Base-by-base conservation (phyloP, 2,113 vertebrate genomes). In the human region DNA sequence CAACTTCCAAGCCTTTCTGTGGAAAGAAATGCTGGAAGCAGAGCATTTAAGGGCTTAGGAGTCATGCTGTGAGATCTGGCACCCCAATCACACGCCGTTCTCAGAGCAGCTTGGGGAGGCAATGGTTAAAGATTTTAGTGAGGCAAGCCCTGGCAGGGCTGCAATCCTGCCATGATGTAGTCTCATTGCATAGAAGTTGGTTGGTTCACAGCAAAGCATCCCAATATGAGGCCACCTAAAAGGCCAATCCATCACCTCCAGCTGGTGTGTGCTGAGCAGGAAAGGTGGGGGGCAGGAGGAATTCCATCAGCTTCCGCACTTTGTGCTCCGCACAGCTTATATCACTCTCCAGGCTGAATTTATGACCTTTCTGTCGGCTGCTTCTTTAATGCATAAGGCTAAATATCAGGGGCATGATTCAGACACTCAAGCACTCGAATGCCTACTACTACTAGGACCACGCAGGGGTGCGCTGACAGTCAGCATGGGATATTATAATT, bases 311-410 rank as follows among this genome's bases (percentile, higher is more conserved):
- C 38, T 17, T 22, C 23, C 0, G 0, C 32, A 76, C 45, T 97
- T 76, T 92, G 75, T n/a, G 45, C 57, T 97, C 50, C 80, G 23
- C 38, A 59, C 32, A 14, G 43, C 73, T 68, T 45, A 72, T 38
- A 55, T 79, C 40, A 75, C 64, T 80, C 79, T 90, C 80, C 50
- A 78, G 91, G 82, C 81, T 85, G 79, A 88, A 97, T 90, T 59
- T 27, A 57, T 93, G 92, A 93, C 89, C 96, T 97, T 98, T 95
- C 64, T 81, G 35, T 81, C 83, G 96, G 78, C 55, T 35, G 45
- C 40, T 94, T 81, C 61, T 97, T 87, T 97, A 88, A 96, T 93
- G 73, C 82, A 55, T 55, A 86, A 94, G 57, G 80, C 55, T 94
- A 55, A 57, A 35, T 88, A 64, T 64, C 78, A 94, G 84, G 23